These are phyloP conservation scores for Procavia capensis DNA, from an alignment of 2,113 vertebrate genomes.

Conservation along the genomic window DNA sequence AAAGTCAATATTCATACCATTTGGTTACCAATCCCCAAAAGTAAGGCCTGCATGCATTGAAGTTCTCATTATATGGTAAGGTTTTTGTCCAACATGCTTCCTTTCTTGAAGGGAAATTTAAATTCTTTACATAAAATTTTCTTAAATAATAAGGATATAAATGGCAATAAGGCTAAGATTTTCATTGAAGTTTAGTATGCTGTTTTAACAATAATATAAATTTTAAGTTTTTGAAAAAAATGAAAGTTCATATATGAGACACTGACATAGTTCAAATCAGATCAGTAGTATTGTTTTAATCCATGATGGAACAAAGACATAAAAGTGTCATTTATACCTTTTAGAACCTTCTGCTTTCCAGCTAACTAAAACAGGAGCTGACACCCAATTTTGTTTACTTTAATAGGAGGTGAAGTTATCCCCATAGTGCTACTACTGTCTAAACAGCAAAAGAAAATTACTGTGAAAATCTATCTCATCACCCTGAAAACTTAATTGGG, in stretches of 20 bases:
- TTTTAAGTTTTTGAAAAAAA: constrained; percentile 62
- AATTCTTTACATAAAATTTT: constrained; percentile 18
- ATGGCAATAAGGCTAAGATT: background rate
- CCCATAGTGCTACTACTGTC: background rate
- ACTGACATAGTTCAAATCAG: constrained; percentile 52
- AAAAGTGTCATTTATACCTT: constrained; percentile 54
- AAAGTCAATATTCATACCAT: background rate
- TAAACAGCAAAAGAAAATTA: constrained; percentile 62
- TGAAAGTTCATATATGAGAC: constrained; percentile 34
- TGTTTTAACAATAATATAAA: constrained; percentile 59
- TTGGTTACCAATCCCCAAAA: constrained; percentile 6
- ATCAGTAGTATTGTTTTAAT: constrained; percentile 7
- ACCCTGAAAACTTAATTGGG: constrained; percentile 64
- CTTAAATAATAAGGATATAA: background rate
- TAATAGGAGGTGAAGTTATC: constrained; percentile 64
- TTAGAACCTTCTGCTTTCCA: constrained; percentile 47
- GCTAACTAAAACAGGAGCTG: constrained; percentile 43
- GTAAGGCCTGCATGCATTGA: background rate
- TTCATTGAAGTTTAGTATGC: constrained; percentile 59
- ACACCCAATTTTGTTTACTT: constrained; percentile 66
- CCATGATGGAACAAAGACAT: constrained; percentile 16
- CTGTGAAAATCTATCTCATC: constrained; percentile 71
- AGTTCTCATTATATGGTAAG: background rate
- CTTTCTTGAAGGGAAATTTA: background rate
- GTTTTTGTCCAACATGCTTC: constrained; percentile 1